Percentiles rank a stretch among this genome's conserved stretches.
phyloP scores from a whole-genome alignment of 2,113 vertebrate species.

The Pampusana beccarii region DNA sequence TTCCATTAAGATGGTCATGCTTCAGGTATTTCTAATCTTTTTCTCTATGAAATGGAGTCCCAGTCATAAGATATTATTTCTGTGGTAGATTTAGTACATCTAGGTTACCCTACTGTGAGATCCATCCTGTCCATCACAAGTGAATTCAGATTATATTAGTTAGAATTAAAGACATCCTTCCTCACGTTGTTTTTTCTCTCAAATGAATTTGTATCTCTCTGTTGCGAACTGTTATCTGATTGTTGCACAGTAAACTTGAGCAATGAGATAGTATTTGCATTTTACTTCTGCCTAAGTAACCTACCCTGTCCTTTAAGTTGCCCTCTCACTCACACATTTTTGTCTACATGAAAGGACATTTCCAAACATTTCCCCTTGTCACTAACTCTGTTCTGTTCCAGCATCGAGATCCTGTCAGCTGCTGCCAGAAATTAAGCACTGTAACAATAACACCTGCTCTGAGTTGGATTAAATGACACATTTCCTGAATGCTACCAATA shows the following conservation, averaged over 20 bases:
- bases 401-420: not conserved
- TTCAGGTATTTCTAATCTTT: not conserved
- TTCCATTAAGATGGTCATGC: not conserved
- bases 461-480: not conserved
- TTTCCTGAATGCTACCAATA: not conserved
- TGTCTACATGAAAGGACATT: not conserved
- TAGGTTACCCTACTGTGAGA: not conserved
- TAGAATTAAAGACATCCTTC: not conserved
- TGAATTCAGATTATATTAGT: not conserved
- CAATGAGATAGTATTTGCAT: not conserved
- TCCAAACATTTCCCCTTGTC: not conserved
- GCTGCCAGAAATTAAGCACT: conserved; percentile 22
- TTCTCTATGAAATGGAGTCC: not conserved
- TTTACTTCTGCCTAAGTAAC: not conserved
- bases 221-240: not conserved
- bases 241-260: not conserved
- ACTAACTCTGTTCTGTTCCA: not conserved
- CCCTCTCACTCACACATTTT: not conserved
- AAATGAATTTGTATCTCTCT: not conserved
- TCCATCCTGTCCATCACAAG: not conserved
- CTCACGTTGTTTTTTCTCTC: not conserved
- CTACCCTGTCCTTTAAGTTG: not conserved
- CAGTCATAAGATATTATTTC: not conserved
- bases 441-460: conserved; percentile 20
- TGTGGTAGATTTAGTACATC: not conserved